Percentiles rank a stretch among this genome's conserved stretches.
Conservation (phyloP, 2,113 vertebrate genomes). For the Oceanodroma tethys region DNA sequence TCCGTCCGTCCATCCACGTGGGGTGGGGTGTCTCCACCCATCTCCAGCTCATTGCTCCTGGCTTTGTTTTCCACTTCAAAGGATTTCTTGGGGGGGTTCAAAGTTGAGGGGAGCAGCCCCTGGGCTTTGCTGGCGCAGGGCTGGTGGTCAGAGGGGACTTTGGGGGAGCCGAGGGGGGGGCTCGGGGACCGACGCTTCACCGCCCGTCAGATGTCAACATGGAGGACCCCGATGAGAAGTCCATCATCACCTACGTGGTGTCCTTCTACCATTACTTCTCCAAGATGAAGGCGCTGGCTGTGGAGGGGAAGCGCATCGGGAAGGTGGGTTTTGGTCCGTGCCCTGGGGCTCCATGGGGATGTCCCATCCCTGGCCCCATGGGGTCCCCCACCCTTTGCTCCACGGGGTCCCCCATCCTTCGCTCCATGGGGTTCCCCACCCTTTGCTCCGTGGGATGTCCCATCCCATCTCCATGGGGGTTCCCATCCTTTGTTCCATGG, state of each 20-base stretch:
- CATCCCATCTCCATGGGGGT: too few relatives aligned
- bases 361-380: too few relatives aligned
- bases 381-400: background rate
- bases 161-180: accelerated
- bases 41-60: accelerated
- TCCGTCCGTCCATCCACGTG: accelerated
- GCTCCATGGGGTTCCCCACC: too few relatives aligned
- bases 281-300: slow-evolving; percentile 97
- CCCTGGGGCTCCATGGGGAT: too few relatives aligned
- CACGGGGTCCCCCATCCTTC: too few relatives aligned
- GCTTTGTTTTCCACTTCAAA: background rate
- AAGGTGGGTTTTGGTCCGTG: slow-evolving; percentile 74
- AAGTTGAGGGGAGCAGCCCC: background rate
- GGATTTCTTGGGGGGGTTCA: accelerated
- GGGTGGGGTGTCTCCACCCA: background rate
- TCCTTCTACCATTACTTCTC: slow-evolving; percentile 98
- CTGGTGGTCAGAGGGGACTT: accelerated
- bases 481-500: too few relatives aligned
- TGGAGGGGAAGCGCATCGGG: slow-evolving; percentile 93
- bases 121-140: background rate
- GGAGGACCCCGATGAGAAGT: slow-evolving; percentile 94
- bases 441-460: too few relatives aligned
- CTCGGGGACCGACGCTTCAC: accelerated
- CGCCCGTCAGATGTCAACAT: slow-evolving; percentile 85
- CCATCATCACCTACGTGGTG: slow-evolving; percentile 95